Conservation (phyloP, 2,113 vertebrate genomes). For the Neogale vison region DNA sequence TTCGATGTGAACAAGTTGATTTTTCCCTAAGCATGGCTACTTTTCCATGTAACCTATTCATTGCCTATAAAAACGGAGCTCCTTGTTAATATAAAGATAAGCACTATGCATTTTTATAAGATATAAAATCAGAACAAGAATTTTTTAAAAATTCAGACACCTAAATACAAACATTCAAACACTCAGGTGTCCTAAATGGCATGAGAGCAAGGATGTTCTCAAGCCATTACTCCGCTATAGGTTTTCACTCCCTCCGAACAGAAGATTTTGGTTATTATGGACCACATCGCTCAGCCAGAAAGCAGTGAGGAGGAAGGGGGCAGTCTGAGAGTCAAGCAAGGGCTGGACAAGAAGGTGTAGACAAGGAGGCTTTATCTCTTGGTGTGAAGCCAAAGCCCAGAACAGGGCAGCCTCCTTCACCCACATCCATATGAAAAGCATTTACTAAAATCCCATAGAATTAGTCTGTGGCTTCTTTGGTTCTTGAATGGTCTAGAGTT, state of each 20-base stretch:
- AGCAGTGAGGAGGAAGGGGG: not conserved
- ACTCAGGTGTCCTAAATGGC: not conserved
- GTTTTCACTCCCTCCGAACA: not conserved
- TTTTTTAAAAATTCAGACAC: not conserved
- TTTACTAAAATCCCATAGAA: not conserved
- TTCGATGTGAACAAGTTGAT: constrained; percentile 8
- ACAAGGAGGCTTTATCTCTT: not conserved
- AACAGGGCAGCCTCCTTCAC: not conserved
- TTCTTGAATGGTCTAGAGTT: not conserved
- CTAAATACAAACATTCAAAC: not conserved
- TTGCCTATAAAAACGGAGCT: constrained; percentile 19
- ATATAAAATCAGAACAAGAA: constrained; percentile 2
- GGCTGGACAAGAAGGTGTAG: not conserved
- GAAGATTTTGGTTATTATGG: not conserved
- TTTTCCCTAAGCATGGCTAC: constrained; percentile 37
- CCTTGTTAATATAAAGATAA: constrained; percentile 8
- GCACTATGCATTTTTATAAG: not conserved
- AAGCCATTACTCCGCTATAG: not conserved
- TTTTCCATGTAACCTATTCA: constrained; percentile 13
- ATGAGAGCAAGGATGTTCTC: not conserved
- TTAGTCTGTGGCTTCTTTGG: not conserved
- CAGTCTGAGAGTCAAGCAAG: not conserved
- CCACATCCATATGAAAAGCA: not conserved
- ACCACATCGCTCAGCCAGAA: not conserved
- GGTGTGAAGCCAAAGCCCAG: not conserved